These are phyloP conservation scores for Apostichopus leukothele DNA, from an alignment of 53 echinoderm and acorn worm genomes.

Conservation along the genomic window DNA sequence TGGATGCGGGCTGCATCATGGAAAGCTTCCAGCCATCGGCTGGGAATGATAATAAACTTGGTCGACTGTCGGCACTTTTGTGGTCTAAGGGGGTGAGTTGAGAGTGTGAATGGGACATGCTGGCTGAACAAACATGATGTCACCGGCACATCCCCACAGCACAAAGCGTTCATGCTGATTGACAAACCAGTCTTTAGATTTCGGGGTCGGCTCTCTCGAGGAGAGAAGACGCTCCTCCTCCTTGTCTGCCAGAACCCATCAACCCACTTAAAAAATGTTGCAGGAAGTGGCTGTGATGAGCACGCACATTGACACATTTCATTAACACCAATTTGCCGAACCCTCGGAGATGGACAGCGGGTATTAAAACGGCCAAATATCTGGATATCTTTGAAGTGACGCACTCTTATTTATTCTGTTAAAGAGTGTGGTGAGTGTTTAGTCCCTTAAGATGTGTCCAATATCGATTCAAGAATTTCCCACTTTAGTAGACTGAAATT, in stretches of 20 bases:
- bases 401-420: too few relatives aligned
- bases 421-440: too few relatives aligned
- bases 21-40: neutral
- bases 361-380: too few relatives aligned
- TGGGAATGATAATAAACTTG: conserved; percentile 11
- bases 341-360: neutral
- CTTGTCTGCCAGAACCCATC: conserved; percentile 34
- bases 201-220: conserved; percentile 12
- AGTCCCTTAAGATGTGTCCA: too few relatives aligned
- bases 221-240: neutral
- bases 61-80: conserved; percentile 39
- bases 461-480: too few relatives aligned
- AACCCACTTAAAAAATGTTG: conserved; percentile 31
- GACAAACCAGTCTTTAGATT: conserved; percentile 45
- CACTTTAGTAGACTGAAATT: too few relatives aligned
- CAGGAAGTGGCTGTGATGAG: conserved; percentile 41
- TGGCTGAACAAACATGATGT: conserved; percentile 41
- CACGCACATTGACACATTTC: conserved; percentile 47
- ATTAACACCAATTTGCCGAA: conserved; percentile 1
- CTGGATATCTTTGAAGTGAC: too few relatives aligned
- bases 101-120: conserved; percentile 45
- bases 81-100: conserved; percentile 45
- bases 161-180: conserved; percentile 46
- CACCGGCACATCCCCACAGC: conserved; percentile 26
- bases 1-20: neutral